Evolutionary conservation across 1,140 invertebrate genomes (phyloP).

Genomic region (Drosophila virilis): DNA sequence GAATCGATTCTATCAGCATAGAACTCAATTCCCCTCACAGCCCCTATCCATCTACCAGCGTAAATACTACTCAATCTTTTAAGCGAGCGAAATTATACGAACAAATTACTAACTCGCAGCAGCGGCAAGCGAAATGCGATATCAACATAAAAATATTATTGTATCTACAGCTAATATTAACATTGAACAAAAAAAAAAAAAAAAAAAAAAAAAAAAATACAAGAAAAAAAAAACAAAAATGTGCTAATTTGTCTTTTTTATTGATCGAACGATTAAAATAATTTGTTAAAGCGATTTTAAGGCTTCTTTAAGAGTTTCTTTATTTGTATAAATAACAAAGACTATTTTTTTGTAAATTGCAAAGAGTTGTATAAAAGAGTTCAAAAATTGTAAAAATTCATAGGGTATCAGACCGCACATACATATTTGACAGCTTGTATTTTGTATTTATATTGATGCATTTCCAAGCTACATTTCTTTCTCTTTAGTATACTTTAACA

Average conservation of each 20-base stretch:
- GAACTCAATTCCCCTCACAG: no score
- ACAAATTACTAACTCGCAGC: slow-evolving; percentile 49
- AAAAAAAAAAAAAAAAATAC: background rate
- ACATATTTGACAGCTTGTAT: no score
- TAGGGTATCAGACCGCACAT: no score
- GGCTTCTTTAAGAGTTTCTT: no score
- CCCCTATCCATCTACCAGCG: background rate
- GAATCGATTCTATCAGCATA: background rate
- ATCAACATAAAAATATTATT: slow-evolving; percentile 40
- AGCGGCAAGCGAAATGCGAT: slow-evolving; percentile 56
- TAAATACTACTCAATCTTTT: slow-evolving; percentile 12
- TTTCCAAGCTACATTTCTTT: no score
- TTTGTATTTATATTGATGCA: no score
- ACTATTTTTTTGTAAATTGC: no score
- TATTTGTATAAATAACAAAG: no score
- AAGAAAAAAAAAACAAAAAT: background rate
- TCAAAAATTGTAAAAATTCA: no score
- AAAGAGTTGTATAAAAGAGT: no score
- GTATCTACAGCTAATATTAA: slow-evolving; percentile 46
- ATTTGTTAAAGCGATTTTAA: no score
- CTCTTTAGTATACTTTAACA: no score
- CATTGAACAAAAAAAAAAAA: slow-evolving; percentile 27
- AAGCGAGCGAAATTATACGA: slow-evolving; percentile 57
- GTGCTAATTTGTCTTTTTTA: background rate
- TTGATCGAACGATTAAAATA: background rate